Percentiles rank a stretch among this genome's conserved stretches.
These are phyloP conservation scores for Adelosebastes latens DNA, from an alignment of 2,797 vertebrate genomes.

Conservation along the genomic window DNA sequence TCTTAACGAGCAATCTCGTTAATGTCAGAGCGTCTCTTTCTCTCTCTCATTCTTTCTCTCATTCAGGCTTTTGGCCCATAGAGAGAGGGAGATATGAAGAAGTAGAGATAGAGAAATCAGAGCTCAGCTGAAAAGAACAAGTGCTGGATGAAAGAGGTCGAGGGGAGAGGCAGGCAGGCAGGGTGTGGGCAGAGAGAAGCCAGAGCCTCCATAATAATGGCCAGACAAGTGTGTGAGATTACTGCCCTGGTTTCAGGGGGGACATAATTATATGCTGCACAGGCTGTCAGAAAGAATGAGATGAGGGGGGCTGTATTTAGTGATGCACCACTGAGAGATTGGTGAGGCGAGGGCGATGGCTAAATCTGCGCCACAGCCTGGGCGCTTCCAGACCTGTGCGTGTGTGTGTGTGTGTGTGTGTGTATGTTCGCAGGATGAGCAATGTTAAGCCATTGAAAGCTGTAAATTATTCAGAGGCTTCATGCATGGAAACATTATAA, in stretches of 20 bases:
- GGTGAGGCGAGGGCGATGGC: constrained; percentile 59
- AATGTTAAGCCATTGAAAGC: constrained; percentile 69
- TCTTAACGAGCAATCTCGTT: constrained; percentile 82
- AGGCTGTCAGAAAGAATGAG: constrained; percentile 71
- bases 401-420: constrained; percentile 25
- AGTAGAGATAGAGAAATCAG: constrained; percentile 63
- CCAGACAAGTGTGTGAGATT: constrained; percentile 79
- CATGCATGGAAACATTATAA: constrained; percentile 79
- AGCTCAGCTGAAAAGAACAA: constrained; percentile 60
- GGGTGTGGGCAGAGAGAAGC: constrained; percentile 48
- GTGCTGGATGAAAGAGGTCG: constrained; percentile 55
- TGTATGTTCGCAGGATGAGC: constrained; percentile 37
- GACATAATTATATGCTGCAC: constrained; percentile 79
- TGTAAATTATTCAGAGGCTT: constrained; percentile 78
- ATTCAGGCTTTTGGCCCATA: constrained; percentile 54
- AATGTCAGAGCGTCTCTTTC: constrained; percentile 70
- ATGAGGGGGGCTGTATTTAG: constrained; percentile 74
- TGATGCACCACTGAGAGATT: constrained; percentile 68
- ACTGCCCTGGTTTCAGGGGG: constrained; percentile 78
- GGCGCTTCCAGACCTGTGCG: constrained; percentile 33
- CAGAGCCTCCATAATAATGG: constrained; percentile 64
- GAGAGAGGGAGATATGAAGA: constrained; percentile 49
- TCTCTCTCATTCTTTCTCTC: constrained; percentile 61
- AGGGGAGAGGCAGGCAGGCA: constrained; percentile 17
- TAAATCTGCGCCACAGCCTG: constrained; percentile 51